Conservation (phyloP, 1,140 invertebrate species). For the Copidosoma floridanum region DNA sequence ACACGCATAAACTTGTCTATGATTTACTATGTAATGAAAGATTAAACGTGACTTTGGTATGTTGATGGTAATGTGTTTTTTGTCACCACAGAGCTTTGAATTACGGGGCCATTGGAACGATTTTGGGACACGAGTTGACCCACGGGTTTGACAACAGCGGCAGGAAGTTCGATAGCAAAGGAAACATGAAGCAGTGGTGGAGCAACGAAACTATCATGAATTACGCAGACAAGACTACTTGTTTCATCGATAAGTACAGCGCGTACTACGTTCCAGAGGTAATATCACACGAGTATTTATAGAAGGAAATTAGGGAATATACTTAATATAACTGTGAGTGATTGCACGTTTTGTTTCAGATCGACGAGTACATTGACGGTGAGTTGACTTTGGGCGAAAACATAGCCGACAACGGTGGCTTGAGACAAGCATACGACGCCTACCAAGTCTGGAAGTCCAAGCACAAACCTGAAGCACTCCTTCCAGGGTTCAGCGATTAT, state of each 20-base stretch:
- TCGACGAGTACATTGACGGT: conserved; percentile 69
- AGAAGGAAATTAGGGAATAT: not conserved
- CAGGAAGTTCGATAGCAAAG: conserved; percentile 71
- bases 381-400: conserved; percentile 82
- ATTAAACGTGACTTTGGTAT: not conserved
- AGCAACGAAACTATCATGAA: conserved; percentile 67
- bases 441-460: conserved; percentile 65
- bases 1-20: too few species aligned
- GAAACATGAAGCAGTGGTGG: conserved; percentile 84
- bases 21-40: too few species aligned
- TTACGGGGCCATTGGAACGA: conserved; percentile 78
- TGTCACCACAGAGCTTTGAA: conserved; percentile 80
- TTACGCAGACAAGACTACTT: conserved; percentile 73
- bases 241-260: conserved; percentile 88
- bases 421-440: conserved; percentile 76
- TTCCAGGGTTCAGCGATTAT: conserved; percentile 77
- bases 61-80: not conserved
- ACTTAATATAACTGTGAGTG: too few species aligned
- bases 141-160: conserved; percentile 82
- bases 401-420: conserved; percentile 86
- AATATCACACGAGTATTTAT: conserved; percentile 8
- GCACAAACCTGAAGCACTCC: conserved; percentile 60
- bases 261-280: conserved; percentile 63
- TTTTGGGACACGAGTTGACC: conserved; percentile 82
- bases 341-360: conserved; percentile 30